Percentiles rank a stretch among this genome's conserved stretches.
phyloP scores from a whole-genome alignment of 2,888 invertebrate genomes.

The Cyclophora punctaria region DNA sequence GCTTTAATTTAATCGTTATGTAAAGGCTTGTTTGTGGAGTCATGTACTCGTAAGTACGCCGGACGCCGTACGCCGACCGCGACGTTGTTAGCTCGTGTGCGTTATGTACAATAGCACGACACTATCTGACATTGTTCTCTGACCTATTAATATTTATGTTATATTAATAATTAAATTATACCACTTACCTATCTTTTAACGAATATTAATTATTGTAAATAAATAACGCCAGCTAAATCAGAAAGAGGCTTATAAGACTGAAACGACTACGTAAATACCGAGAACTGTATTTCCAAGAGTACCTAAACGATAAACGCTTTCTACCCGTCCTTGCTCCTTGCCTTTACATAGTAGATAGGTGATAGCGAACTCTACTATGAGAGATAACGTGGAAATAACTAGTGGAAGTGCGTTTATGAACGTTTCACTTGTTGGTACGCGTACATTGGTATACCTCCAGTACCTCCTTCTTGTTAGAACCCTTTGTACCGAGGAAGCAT shows the following conservation, averaged over 20 bases:
- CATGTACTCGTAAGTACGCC: conserved; percentile 24
- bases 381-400: conserved; percentile 37
- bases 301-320: conserved; percentile 64
- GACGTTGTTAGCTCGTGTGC: conserved; percentile 34
- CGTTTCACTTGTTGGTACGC: conserved; percentile 10
- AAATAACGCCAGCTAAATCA: conserved; percentile 48
- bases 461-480: no score
- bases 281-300: conserved; percentile 65
- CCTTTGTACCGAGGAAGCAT: no score
- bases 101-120: conserved; percentile 46
- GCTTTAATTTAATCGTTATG: conserved; percentile 62
- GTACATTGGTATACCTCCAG: conserved; percentile 1
- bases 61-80: no score
- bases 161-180: neutral
- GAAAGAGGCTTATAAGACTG: conserved; percentile 69
- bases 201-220: conserved; percentile 18
- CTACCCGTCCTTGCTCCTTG: conserved; percentile 74
- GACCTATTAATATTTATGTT: conserved; percentile 14
- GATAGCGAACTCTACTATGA: conserved; percentile 51
- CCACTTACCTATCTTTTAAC: neutral
- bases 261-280: conserved; percentile 65
- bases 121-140: conserved; percentile 41
- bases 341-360: conserved; percentile 71
- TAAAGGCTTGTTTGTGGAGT: conserved; percentile 44
- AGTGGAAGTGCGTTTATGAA: conserved; percentile 52